Conservation (phyloP, 2,888 invertebrate genomes). For the Didymodactylos carnosus region DNA sequence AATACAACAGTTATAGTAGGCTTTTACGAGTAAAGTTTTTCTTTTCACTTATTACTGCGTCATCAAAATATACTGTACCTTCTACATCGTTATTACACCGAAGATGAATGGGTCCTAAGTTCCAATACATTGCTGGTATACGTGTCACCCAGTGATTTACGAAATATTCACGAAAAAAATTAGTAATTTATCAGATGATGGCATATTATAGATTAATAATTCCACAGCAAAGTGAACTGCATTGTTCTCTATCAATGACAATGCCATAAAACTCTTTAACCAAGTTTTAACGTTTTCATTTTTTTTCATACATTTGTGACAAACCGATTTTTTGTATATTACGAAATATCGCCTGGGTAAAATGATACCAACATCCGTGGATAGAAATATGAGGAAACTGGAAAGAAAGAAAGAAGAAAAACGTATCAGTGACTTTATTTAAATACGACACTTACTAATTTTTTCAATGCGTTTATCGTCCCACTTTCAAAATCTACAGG, state of each 20-base stretch:
- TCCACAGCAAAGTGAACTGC: neutral
- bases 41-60: neutral
- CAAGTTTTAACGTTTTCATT: neutral
- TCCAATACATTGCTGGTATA: neutral
- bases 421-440: neutral
- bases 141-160: neutral
- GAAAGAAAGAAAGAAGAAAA: neutral
- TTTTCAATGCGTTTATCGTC: neutral
- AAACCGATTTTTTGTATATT: neutral
- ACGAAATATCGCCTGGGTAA: neutral
- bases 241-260: neutral
- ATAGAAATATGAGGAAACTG: neutral
- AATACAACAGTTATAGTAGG: neutral
- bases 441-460: neutral
- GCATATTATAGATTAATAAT: neutral
- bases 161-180: neutral
- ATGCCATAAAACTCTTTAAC: neutral
- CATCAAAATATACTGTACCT: neutral
- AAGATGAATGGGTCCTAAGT: neutral
- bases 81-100: neutral
- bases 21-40: neutral
- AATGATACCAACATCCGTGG: neutral
- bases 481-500: neutral
- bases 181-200: neutral
- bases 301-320: neutral